phyloP scores from a whole-genome alignment of 2,888 invertebrate species.

The Himalopsyche anomala region DNA sequence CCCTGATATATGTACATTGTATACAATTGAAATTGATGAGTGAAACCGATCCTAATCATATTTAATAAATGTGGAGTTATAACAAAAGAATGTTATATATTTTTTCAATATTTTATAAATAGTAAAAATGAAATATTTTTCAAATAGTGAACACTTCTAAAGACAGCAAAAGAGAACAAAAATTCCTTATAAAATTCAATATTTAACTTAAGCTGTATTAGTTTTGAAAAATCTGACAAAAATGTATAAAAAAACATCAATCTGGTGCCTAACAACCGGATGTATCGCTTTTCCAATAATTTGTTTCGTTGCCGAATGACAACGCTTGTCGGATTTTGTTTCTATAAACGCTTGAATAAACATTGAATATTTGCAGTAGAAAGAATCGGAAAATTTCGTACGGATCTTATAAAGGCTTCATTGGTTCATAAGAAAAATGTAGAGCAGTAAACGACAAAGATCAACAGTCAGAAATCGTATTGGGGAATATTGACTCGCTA shows the following conservation, averaged over 20 bases:
- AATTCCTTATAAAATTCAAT: too few species aligned
- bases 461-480: slow-evolving; percentile 29
- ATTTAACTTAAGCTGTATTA: too few species aligned
- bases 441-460: slow-evolving; percentile 28
- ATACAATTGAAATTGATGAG: too few species aligned
- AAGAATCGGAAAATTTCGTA: slow-evolving; percentile 9
- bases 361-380: slow-evolving; percentile 35
- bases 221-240: slow-evolving; percentile 2
- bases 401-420: slow-evolving; percentile 36
- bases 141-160: too few species aligned
- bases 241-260: not conserved
- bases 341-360: slow-evolving; percentile 34
- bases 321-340: slow-evolving; percentile 37
- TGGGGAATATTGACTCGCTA: slow-evolving; percentile 7
- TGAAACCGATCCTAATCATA: too few species aligned
- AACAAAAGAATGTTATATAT: too few species aligned
- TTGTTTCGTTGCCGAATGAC: slow-evolving; percentile 36
- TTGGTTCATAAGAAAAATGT: slow-evolving; percentile 40
- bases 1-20: too few species aligned
- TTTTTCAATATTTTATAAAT: too few species aligned
- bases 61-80: too few species aligned
- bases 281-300: slow-evolving; percentile 32
- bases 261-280: slow-evolving; percentile 10
- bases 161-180: too few species aligned
- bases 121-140: too few species aligned